Conservation (phyloP, 2,888 invertebrate species). For the Orchestes rusci region DNA sequence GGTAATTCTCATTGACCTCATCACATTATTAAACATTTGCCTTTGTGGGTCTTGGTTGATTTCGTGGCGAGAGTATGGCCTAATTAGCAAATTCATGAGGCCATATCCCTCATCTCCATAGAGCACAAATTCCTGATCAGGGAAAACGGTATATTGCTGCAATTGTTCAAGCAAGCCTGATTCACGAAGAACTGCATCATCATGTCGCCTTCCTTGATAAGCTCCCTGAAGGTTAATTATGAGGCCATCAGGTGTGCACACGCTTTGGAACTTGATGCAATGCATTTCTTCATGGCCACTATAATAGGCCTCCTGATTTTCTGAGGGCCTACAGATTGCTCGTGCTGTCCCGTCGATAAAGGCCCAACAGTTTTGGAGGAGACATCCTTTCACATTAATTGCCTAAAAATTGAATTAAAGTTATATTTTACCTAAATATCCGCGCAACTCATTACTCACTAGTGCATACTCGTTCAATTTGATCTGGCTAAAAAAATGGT, state of each 20-base stretch:
- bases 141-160: constrained; percentile 10
- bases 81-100: constrained; percentile 11
- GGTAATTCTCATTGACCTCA: constrained; percentile 5
- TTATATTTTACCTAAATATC: not conserved
- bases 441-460: not conserved
- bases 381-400: constrained; percentile 1
- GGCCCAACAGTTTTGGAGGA: constrained; percentile 5
- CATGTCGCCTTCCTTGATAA: constrained; percentile 7
- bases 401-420: constrained; percentile 10
- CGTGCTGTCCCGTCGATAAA: constrained; percentile 9
- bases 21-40: constrained; percentile 8
- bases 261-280: constrained; percentile 1
- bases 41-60: constrained; percentile 7
- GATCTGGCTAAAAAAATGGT: not conserved
- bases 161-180: constrained; percentile 10
- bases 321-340: constrained; percentile 4
- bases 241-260: constrained; percentile 9
- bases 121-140: constrained; percentile 10
- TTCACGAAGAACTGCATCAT: constrained; percentile 10
- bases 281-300: constrained; percentile 7
- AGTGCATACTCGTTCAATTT: not conserved
- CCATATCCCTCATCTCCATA: constrained; percentile 16
- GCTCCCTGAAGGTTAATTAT: constrained; percentile 10
- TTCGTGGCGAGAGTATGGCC: constrained; percentile 11
- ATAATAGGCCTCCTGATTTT: constrained; percentile 6